A percentile compares a stretch with the other conserved stretches of the same genome.
These are phyloP conservation scores for Cyphomyrus plagiostoma DNA, from an alignment of 2,113 vertebrate species.

Conservation along the genomic window DNA sequence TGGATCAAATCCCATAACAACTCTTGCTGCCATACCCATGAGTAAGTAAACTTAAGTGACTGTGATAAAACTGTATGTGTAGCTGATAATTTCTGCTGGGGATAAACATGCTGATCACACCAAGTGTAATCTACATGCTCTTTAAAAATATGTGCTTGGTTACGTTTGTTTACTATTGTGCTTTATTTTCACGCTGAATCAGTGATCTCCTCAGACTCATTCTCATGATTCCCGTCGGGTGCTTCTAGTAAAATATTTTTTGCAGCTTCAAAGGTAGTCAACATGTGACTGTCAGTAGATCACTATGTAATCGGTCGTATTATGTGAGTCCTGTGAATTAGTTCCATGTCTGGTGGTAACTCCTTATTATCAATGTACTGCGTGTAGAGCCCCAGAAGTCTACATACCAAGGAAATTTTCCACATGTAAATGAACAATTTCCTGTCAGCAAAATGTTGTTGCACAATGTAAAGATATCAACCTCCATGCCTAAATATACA, in stretches of 20 bases:
- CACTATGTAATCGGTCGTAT: neutral
- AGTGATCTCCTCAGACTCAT: neutral
- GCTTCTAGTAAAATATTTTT: neutral
- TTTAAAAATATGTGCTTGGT: neutral
- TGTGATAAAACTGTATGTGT: neutral
- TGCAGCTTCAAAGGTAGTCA: neutral
- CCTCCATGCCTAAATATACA: neutral
- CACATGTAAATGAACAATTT: neutral
- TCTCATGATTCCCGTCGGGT: neutral
- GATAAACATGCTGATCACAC: neutral
- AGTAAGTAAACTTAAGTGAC: neutral
- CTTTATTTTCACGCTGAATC: neutral
- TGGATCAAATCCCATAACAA: neutral
- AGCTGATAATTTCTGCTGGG: neutral
- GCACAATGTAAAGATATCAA: neutral
- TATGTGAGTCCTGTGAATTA: neutral
- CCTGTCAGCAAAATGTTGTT: neutral
- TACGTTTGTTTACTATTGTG: neutral
- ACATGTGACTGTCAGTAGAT: neutral
- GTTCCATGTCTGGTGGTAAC: neutral
- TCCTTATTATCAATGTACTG: neutral
- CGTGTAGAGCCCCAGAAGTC: neutral
- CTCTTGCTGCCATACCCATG: neutral
- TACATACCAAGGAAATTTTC: neutral
- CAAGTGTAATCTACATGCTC: neutral